Evolutionary conservation across 2,113 vertebrate genomes (phyloP).

Genomic region (Amphilophus citrinellus): DNA sequence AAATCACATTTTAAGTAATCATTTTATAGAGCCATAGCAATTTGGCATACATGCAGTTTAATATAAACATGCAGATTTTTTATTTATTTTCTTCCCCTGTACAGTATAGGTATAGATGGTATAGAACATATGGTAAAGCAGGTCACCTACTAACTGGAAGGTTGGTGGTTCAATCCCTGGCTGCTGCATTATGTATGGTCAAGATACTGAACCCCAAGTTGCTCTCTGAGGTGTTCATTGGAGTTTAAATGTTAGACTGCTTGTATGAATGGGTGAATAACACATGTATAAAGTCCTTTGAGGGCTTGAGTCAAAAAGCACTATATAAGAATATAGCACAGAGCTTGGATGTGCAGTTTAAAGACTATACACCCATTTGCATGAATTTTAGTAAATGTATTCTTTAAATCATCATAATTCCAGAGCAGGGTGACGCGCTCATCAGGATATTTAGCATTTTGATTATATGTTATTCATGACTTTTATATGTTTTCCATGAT

Average conservation of each 20-base stretch:
- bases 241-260: too few relatives aligned
- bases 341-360: neutral
- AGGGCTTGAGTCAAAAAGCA: too few relatives aligned
- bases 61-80: conserved; percentile 54
- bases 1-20: conserved; percentile 67
- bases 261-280: too few relatives aligned
- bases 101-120: conserved; percentile 25
- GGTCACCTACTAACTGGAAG: too few relatives aligned
- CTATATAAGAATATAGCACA: too few relatives aligned
- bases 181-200: too few relatives aligned
- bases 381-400: neutral
- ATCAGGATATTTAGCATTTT: conserved; percentile 26
- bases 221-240: too few relatives aligned
- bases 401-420: neutral
- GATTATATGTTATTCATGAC: conserved; percentile 13
- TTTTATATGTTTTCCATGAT: neutral
- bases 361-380: conserved; percentile 5
- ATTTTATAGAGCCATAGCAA: conserved; percentile 24
- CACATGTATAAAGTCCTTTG: too few relatives aligned
- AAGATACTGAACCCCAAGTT: too few relatives aligned
- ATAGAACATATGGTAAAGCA: neutral
- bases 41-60: conserved; percentile 19
- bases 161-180: too few relatives aligned
- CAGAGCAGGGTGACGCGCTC: neutral
- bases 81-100: neutral